Evolutionary conservation across 2,797 vertebrate species (phyloP).

Genomic region (Pygocentrus nattereri): DNA sequence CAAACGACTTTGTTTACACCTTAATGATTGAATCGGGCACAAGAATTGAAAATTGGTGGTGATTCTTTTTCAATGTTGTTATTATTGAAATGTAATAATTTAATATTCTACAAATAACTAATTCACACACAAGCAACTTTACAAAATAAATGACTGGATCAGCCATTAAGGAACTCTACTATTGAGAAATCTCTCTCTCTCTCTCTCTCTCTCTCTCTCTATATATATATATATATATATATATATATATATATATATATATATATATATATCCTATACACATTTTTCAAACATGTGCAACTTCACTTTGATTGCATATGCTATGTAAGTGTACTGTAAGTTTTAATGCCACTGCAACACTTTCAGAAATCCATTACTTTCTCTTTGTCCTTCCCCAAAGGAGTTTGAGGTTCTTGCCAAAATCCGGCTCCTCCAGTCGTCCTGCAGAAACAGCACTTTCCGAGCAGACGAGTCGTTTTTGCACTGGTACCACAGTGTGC

Average conservation of each 20-base stretch:
- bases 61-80: too few species aligned
- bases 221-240: too few species aligned
- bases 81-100: too few species aligned
- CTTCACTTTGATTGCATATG: neutral
- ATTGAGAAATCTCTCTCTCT: too few species aligned
- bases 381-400: constrained; percentile 69
- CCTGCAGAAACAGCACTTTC: constrained; percentile 87
- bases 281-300: neutral
- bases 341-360: neutral
- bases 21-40: too few species aligned
- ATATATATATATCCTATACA: neutral
- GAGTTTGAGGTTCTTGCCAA: constrained; percentile 93
- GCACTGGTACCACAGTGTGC: constrained; percentile 85
- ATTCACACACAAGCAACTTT: too few species aligned
- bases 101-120: too few species aligned
- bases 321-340: too few species aligned
- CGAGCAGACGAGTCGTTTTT: constrained; percentile 76
- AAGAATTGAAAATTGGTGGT: too few species aligned
- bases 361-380: neutral
- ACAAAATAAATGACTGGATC: neutral
- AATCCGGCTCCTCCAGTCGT: constrained; percentile 88
- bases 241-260: too few species aligned
- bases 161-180: neutral
- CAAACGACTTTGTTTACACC: too few species aligned
- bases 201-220: too few species aligned